phyloP scores from a whole-genome alignment of 1,140 invertebrate species.

The Drosophila subpulchrella region DNA sequence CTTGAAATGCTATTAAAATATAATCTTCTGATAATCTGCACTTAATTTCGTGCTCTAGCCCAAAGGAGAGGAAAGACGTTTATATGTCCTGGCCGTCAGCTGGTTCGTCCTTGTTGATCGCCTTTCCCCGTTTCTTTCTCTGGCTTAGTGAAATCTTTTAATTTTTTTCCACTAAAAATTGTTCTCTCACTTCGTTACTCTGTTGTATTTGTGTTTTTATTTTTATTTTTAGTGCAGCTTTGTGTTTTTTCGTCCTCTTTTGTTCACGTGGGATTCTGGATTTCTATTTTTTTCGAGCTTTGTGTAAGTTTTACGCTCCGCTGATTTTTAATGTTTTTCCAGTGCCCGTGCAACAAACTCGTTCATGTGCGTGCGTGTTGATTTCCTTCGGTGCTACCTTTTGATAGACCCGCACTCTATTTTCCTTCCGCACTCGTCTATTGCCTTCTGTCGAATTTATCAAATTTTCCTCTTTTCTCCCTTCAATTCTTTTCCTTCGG shows the following conservation, averaged over 20 bases:
- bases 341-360: slow-evolving; percentile 49
- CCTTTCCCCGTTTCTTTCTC: slow-evolving; percentile 1
- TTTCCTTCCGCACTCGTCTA: slow-evolving; percentile 29
- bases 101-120: slow-evolving; percentile 34
- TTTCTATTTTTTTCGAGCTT: slow-evolving; percentile 21
- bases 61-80: slow-evolving; percentile 33
- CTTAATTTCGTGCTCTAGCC: slow-evolving; percentile 74
- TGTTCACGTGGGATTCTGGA: slow-evolving; percentile 24
- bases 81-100: slow-evolving; percentile 52
- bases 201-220: slow-evolving; percentile 37
- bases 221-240: slow-evolving; percentile 21
- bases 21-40: slow-evolving; percentile 82
- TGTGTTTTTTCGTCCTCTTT: slow-evolving; percentile 20
- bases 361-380: slow-evolving; percentile 75
- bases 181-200: slow-evolving; percentile 44
- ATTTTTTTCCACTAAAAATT: slow-evolving; percentile 49
- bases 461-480: slow-evolving; percentile 63
- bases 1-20: slow-evolving; percentile 83
- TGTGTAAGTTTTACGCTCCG: slow-evolving; percentile 65
- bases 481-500: slow-evolving; percentile 8
- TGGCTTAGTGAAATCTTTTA: slow-evolving; percentile 48
- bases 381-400: slow-evolving; percentile 66
- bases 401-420: slow-evolving; percentile 61
- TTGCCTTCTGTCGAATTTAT: slow-evolving; percentile 70
- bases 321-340: slow-evolving; percentile 72